A percentile compares a stretch with the other conserved stretches of the same genome.
phyloP scores from a whole-genome alignment of 2,113 vertebrate genomes.

The Psilopogon haemacephalus region DNA sequence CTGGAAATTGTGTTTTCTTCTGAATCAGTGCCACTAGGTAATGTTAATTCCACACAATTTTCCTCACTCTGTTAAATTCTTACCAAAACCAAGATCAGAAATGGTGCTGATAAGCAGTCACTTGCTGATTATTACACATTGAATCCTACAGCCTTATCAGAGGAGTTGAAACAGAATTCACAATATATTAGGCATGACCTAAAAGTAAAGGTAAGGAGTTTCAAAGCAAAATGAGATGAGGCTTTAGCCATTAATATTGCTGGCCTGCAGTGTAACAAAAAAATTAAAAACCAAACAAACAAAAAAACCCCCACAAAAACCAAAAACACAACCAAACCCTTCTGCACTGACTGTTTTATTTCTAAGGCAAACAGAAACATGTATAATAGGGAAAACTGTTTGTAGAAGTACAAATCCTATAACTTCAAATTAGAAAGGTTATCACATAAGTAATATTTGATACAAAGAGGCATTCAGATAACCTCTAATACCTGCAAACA shows the following conservation, averaged over 20 bases:
- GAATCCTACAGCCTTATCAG: not conserved
- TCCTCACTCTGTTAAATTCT: not conserved
- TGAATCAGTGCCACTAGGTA: not conserved
- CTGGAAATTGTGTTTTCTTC: constrained; percentile 2
- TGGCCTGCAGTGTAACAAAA: not conserved
- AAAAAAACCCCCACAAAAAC: too few relatives aligned
- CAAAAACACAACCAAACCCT: too few relatives aligned
- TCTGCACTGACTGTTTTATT: not conserved
- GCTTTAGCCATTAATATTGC: not conserved
- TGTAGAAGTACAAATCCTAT: not conserved
- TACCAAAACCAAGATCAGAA: constrained; percentile 5
- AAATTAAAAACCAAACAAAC: too few relatives aligned
- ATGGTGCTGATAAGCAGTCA: not conserved
- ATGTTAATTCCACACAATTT: constrained; percentile 21
- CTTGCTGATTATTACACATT: not conserved
- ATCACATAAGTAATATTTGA: constrained; percentile 15
- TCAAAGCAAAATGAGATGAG: not conserved
- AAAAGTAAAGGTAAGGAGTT: not conserved
- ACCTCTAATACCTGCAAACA: constrained; percentile 21
- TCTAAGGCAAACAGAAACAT: not conserved
- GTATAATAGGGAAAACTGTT: not conserved
- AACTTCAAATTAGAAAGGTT: constrained; percentile 5
- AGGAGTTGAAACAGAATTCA: constrained; percentile 26
- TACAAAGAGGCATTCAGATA: constrained; percentile 7
- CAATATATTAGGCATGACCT: not conserved